Evolutionary conservation across 2,113 vertebrate genomes (phyloP), one percentile per base, ranked within the genome.

Genomic region (Cromileptes altivelis): DNA sequence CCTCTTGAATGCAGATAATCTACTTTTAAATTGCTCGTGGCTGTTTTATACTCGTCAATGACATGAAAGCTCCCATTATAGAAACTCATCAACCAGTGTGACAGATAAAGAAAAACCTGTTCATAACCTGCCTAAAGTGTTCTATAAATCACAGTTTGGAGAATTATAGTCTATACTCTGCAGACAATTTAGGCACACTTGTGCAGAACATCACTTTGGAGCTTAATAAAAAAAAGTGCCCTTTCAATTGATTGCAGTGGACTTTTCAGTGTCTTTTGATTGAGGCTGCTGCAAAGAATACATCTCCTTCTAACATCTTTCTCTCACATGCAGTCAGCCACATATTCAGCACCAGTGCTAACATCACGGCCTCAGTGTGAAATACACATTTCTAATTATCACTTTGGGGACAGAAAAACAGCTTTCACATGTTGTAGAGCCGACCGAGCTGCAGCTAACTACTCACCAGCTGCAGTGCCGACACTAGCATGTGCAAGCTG

Each of bases 401-500:
- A 19, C 52, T 40, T 12, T 57, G 14, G 21, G 8, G 6, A 3
- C 13, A 23, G 30, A 57, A 58, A 55, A 45, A 18, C 47, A 62
- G 7, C 25, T 57, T 9, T 33, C 37, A 49, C 37, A 23, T 75
- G 60, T 69, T 70, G 4, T 7, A 6, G 23, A 58, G 25, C 21
- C 21, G 18, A 25, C 45, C 40, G 30, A 67, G 33, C 57, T 68
- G 23, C 17, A 3, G 69, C 64, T 12, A 61, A 37, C 62, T n/a
- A 63, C 83, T 81, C 33, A 14, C 52, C 11, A 19, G 62, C 75
- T 68, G 57, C 57, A 62, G 76, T 76, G 63, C 77, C 80, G 79
- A 62, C 72, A 47, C 50, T 1, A 40, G 70, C 90, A 81, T 90
- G 90, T 87, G 86, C 84, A 62, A 83, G 73, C 77, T 88, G 74